Base-by-base conservation (phyloP, 2,888 invertebrate species). In the Acleris literana region DNA sequence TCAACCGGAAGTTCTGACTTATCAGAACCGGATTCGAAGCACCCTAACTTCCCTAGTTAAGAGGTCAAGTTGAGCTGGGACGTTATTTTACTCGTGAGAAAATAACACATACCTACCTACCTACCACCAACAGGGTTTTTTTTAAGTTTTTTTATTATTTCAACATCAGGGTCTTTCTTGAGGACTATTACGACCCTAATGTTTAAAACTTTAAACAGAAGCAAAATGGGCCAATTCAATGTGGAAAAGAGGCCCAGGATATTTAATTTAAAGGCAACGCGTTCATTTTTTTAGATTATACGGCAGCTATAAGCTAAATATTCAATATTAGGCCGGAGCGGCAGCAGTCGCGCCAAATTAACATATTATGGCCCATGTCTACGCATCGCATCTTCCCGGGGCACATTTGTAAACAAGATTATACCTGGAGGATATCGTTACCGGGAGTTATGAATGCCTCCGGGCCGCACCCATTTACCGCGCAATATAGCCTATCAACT, bases 221-320 rank as follows among this genome's bases (percentile, higher is more conserved):
- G 33, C 33, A 9, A 33, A 9, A 9, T 29, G 29, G 9, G 9
- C 33, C 9, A 33, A 9, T 33, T 9, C 33, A 33, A 33, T 33
- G 33, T 9, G 33, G 33, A 33, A 33, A 9, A 33, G 2, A 9
- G 9, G 9, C 33, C 33, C 33, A 39, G 25, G 43, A 55, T 43
- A 62, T 66, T 66, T 66, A 73, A 72, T 70, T 70, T 66, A 56
- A 66, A 64, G 64, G 68, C 69, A 75, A 77, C 74, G 25, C 25
- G 81, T 83, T 80, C 77, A 81, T 83, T 83, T 81, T 74, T 72
- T 76, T 75, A 80, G 83, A 85, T 84, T 85, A 84, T 84, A 82
- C 84, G 77, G 80, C 81, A 69, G 57, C 57, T 66, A 77, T 75
- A 80, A 79, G 78, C 77, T 84, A 85, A 84, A 85, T 85, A 85